Conservation (phyloP, 2,888 invertebrate species). For the Tenthredo scrophulariae region DNA sequence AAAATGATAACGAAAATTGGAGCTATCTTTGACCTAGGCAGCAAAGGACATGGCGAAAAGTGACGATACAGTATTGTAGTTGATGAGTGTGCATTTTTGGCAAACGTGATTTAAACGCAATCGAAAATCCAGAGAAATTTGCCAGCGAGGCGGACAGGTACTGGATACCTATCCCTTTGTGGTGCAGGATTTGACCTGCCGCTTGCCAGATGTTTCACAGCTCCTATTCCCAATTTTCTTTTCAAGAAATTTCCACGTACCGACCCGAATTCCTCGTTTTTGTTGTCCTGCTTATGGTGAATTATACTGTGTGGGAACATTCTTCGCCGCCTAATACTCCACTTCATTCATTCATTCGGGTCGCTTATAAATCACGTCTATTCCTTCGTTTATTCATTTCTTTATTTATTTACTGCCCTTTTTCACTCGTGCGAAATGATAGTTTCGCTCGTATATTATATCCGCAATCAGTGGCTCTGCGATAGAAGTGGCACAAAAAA, state of each 20-base stretch:
- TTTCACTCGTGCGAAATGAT: neutral
- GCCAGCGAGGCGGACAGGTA: constrained; percentile 16
- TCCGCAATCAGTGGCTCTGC: neutral
- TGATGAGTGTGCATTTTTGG: neutral
- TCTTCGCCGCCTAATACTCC: neutral
- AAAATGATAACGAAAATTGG: neutral
- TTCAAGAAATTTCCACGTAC: constrained; percentile 22
- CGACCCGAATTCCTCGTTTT: constrained; percentile 20
- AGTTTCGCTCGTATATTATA: neutral
- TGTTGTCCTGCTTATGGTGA: neutral
- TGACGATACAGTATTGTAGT: neutral
- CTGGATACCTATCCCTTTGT: constrained; percentile 28
- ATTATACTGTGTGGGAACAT: constrained; percentile 28
- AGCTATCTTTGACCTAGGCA: neutral
- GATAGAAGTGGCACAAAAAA: neutral
- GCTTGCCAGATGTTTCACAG: constrained; percentile 46
- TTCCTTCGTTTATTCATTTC: neutral
- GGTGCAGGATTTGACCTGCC: constrained; percentile 36
- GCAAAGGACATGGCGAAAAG: neutral
- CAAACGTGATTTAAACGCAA: neutral
- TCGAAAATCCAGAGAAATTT: neutral
- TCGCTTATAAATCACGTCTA: neutral
- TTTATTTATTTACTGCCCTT: neutral
- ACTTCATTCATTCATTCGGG: neutral
- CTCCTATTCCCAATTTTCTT: constrained; percentile 1